These are phyloP conservation scores for Clarias pachynema DNA, from an alignment of 2,797 vertebrate genomes.

Conservation along the genomic window DNA sequence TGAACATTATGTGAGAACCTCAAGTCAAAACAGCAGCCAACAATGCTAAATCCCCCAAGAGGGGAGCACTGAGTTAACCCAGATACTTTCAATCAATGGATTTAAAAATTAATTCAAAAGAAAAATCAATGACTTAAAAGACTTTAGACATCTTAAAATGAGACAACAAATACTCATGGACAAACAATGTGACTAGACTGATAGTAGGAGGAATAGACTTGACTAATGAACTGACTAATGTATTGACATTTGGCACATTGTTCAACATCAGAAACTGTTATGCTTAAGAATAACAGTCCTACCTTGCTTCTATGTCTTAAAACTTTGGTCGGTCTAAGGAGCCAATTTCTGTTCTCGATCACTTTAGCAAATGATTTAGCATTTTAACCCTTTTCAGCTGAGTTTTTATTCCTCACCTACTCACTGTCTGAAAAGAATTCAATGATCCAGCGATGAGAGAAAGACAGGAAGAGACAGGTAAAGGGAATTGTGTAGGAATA, in stretches of 20 bases:
- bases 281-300: background rate
- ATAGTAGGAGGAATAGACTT: background rate
- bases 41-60: background rate
- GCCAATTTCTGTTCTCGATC: background rate
- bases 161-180: background rate
- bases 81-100: slow-evolving; percentile 11
- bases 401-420: background rate
- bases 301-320: slow-evolving; percentile 6
- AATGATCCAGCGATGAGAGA: background rate
- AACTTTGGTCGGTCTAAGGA: slow-evolving; percentile 10
- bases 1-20: background rate
- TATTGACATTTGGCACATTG: slow-evolving; percentile 18
- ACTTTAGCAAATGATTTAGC: background rate
- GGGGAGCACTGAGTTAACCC: background rate
- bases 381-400: background rate
- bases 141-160: background rate
- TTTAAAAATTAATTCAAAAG: background rate
- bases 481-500: background rate
- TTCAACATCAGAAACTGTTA: background rate
- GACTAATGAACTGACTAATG: slow-evolving; percentile 16
- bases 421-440: background rate
- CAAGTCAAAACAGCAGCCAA: background rate
- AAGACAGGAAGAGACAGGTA: background rate
- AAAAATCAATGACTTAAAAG: background rate
- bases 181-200: background rate